A percentile compares a stretch with the other conserved stretches of the same genome.
Conservation (phyloP, 2,888 invertebrate genomes). For the Allacma fusca region DNA sequence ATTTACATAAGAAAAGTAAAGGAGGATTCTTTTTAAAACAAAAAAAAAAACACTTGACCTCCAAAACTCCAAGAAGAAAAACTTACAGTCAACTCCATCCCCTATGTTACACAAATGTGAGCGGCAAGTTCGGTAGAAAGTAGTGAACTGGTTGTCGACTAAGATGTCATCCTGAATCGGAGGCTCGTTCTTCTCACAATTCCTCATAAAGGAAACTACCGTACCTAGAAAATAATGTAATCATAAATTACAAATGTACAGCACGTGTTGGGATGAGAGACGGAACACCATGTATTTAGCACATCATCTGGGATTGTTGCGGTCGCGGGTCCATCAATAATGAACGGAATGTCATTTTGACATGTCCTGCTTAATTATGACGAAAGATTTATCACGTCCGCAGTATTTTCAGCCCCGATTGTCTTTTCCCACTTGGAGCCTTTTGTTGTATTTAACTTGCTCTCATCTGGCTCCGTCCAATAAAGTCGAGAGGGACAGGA, state of each 20-base stretch:
- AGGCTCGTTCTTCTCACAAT: constrained; percentile 31
- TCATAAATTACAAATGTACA: constrained; percentile 1
- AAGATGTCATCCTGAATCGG: constrained; percentile 10
- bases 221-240: constrained; percentile 36
- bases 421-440: neutral
- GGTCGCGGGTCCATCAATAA: neutral
- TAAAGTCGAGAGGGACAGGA: neutral
- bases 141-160: neutral
- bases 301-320: too few species aligned
- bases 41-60: too few species aligned
- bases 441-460: neutral
- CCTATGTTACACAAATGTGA: constrained; percentile 39
- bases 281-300: neutral
- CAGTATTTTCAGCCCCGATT: neutral
- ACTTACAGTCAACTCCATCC: constrained; percentile 26
- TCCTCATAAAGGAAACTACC: constrained; percentile 18
- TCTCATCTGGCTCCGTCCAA: neutral
- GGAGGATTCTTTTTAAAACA: too few species aligned
- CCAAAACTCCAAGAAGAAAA: neutral
- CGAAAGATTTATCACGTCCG: constrained; percentile 1
- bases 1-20: too few species aligned
- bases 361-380: neutral
- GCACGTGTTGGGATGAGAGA: neutral
- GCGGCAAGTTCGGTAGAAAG: constrained; percentile 35
- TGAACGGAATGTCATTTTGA: neutral